Percentiles rank a stretch among this genome's conserved stretches.
phyloP scores from a whole-genome alignment of 2,797 vertebrate genomes.

The Amniataba percoides region DNA sequence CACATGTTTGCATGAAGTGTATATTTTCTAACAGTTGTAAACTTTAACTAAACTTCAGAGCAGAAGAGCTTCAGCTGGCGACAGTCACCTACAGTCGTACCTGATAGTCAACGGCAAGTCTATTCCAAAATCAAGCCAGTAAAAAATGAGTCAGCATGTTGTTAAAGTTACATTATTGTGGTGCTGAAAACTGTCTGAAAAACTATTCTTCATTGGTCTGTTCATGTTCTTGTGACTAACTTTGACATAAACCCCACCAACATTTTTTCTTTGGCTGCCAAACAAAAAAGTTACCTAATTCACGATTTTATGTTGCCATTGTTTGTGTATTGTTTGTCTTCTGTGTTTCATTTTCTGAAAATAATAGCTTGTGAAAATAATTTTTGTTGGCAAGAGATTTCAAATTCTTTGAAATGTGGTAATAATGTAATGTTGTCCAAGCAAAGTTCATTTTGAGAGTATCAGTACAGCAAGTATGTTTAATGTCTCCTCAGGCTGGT shows the following conservation, averaged over 20 bases:
- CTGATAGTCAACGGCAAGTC: no score
- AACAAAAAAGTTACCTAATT: background rate
- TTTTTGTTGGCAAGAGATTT: background rate
- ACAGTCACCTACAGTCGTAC: background rate
- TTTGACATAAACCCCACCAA: no score
- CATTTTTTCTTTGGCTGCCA: no score
- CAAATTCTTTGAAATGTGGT: background rate
- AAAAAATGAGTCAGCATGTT: background rate
- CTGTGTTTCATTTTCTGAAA: conserved; percentile 1
- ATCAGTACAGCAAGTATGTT: background rate
- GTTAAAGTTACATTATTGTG: background rate
- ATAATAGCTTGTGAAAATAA: background rate
- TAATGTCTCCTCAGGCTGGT: background rate
- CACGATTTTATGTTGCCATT: background rate
- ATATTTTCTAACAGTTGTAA: background rate
- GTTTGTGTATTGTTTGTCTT: background rate
- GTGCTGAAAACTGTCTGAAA: background rate
- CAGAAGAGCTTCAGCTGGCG: background rate
- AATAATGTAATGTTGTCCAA: conserved; percentile 5
- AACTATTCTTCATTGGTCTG: background rate
- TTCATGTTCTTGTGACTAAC: background rate
- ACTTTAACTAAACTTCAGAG: background rate
- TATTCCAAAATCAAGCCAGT: background rate
- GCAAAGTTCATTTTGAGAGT: background rate
- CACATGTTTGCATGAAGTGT: background rate